Evolutionary conservation across 2,888 invertebrate genomes (phyloP).

Genomic region (Cynaeus angustus): DNA sequence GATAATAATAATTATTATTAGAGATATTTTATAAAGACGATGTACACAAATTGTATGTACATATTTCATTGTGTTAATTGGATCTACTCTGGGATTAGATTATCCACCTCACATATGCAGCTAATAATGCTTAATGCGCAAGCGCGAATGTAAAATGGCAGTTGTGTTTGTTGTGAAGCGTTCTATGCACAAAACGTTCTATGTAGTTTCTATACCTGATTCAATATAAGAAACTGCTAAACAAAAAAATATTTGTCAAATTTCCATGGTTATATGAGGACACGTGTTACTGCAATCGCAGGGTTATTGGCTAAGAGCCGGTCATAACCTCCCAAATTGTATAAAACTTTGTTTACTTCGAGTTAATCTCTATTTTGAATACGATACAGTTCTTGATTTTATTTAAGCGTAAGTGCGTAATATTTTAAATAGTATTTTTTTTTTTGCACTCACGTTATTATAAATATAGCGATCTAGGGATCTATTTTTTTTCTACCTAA

Average conservation of each 20-base stretch:
- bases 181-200: constrained; percentile 6
- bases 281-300: constrained; percentile 8
- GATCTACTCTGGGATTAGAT: constrained; percentile 6
- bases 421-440: constrained; percentile 8
- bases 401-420: constrained; percentile 8
- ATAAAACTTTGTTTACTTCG: constrained; percentile 8
- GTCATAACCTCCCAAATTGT: constrained; percentile 6
- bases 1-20: constrained; percentile 5
- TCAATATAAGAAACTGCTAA: constrained; percentile 8
- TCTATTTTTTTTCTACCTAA: constrained; percentile 8
- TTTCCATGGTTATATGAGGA: constrained; percentile 8
- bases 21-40: constrained; percentile 2
- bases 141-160: constrained; percentile 5
- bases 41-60: constrained; percentile 5
- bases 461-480: constrained; percentile 12
- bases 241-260: constrained; percentile 8
- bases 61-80: constrained; percentile 7
- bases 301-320: constrained; percentile 8
- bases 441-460: constrained; percentile 4
- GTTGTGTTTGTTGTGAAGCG: constrained; percentile 5
- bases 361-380: constrained; percentile 8
- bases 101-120: constrained; percentile 3
- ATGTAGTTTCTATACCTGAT: constrained; percentile 8
- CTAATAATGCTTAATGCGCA: constrained; percentile 8
- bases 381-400: constrained; percentile 6